These are phyloP conservation scores for Ellobium chinense DNA, from an alignment of 2,888 invertebrate species.

Conservation along the genomic window DNA sequence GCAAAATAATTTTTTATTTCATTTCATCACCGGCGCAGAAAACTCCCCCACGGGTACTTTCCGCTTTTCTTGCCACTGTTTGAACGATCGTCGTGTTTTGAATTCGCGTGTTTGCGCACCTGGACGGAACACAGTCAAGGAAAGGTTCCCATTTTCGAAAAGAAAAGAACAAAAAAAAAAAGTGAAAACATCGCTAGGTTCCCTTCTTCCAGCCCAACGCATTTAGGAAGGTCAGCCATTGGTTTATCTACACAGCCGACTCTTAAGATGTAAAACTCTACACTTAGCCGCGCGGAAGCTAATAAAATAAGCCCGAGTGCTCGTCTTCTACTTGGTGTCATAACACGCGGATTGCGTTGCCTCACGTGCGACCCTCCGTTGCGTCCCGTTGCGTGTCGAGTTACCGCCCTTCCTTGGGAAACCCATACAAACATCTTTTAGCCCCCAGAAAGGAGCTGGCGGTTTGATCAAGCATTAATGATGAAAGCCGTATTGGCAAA, in stretches of 20 bases:
- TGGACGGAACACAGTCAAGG: conserved; percentile 1
- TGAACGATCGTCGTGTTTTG: conserved; percentile 16
- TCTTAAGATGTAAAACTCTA: conserved; percentile 30
- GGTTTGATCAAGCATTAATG: conserved; percentile 9
- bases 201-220: background rate
- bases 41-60: background rate
- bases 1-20: no score
- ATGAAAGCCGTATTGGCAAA: conserved; percentile 1
- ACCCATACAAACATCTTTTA: background rate
- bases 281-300: conserved; percentile 27
- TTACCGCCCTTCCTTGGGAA: conserved; percentile 28
- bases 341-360: conserved; percentile 30
- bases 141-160: background rate
- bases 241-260: conserved; percentile 27
- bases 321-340: conserved; percentile 35
- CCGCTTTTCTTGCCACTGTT: background rate
- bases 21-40: background rate
- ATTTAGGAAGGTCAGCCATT: background rate
- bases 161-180: background rate
- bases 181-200: background rate
- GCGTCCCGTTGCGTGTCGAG: conserved; percentile 31
- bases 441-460: background rate
- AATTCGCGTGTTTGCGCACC: conserved; percentile 26
- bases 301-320: conserved; percentile 29
- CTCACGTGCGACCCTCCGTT: conserved; percentile 34